Conservation (phyloP, 2,888 invertebrate species). For the Xestoiulus laeticollis region DNA sequence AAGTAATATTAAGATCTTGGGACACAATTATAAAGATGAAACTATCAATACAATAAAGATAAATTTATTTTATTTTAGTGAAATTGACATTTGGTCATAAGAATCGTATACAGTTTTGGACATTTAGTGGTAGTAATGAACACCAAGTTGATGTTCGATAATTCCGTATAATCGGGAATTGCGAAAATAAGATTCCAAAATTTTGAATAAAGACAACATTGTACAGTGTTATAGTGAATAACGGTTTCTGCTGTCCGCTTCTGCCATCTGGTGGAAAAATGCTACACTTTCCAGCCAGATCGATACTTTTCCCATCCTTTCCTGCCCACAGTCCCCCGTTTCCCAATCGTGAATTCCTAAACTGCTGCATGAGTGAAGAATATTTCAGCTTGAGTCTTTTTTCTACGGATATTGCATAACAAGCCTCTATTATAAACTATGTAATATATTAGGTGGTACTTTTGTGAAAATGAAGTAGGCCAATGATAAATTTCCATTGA, state of each 20-base stretch:
- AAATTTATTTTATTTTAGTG: too few species aligned
- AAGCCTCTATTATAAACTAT: not conserved
- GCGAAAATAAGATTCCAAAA: too few species aligned
- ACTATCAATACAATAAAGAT: too few species aligned
- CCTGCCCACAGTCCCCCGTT: slow-evolving; percentile 13
- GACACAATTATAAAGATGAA: too few species aligned
- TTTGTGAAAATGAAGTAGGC: slow-evolving; percentile 26
- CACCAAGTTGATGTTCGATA: too few species aligned
- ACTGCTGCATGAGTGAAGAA: slow-evolving; percentile 12
- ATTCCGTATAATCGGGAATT: too few species aligned
- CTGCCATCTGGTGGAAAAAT: not conserved
- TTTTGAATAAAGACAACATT: too few species aligned
- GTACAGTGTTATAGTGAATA: too few species aligned
- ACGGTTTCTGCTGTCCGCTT: not conserved
- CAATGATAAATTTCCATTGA: not conserved
- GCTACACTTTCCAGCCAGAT: not conserved
- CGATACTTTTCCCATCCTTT: not conserved
- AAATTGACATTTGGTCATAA: too few species aligned
- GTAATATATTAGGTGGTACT: slow-evolving; percentile 4
- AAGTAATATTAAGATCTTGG: too few species aligned
- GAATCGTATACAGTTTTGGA: too few species aligned
- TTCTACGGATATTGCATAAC: slow-evolving; percentile 9
- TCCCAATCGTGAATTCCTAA: not conserved
- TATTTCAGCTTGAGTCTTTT: slow-evolving; percentile 5
- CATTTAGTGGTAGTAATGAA: too few species aligned